phyloP scores from a whole-genome alignment of 2,113 vertebrate species.

The Fregetta grallaria region DNA sequence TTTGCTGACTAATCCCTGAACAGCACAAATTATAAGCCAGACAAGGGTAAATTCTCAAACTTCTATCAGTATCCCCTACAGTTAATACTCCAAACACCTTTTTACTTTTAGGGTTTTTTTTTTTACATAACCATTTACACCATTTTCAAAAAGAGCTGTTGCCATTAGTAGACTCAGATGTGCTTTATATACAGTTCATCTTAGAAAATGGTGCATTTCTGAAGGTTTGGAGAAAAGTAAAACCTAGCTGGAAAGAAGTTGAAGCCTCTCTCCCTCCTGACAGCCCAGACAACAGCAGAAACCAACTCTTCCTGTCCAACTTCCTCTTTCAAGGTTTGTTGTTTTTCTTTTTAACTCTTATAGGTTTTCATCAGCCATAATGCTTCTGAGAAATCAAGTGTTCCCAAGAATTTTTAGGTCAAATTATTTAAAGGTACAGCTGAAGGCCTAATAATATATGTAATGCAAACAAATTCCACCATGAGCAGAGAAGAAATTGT shows the following conservation, averaged over 20 bases:
- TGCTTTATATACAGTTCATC: not conserved
- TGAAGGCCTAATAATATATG: not conserved
- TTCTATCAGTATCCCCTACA: not conserved
- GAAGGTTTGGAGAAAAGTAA: not conserved
- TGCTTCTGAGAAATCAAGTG: not conserved
- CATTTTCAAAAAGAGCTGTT: not conserved
- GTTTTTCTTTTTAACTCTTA: not conserved
- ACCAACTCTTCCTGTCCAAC: constrained; percentile 50
- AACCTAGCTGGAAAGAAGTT: not conserved
- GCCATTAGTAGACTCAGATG: not conserved
- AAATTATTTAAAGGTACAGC: not conserved
- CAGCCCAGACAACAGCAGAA: constrained; percentile 43
- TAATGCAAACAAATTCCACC: not conserved
- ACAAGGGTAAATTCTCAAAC: not conserved
- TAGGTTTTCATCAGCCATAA: not conserved
- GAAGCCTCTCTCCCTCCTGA: not conserved
- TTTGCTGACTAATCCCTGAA: not conserved
- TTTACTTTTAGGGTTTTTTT: not conserved
- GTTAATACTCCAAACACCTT: not conserved
- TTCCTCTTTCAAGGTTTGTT: constrained; percentile 62
- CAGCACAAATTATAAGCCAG: not conserved
- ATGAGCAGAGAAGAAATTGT: rapidly evolving
- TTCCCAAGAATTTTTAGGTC: not conserved
- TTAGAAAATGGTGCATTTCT: not conserved
- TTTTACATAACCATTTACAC: not conserved